Evolutionary conservation across 2,888 invertebrate genomes (phyloP).

Genomic region (Andrena flavipes): DNA sequence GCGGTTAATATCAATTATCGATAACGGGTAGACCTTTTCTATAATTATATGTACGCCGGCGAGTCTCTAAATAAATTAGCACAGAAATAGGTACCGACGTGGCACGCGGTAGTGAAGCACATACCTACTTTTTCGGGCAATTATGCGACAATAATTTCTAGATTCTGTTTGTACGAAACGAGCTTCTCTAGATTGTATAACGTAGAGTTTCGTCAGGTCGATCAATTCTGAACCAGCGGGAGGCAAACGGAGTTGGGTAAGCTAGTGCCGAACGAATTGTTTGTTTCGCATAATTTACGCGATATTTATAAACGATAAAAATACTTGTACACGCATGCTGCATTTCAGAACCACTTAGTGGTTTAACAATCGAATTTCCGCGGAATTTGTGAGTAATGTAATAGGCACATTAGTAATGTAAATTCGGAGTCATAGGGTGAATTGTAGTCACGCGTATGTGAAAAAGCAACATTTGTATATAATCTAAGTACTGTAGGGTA

Average conservation of each 20-base stretch:
- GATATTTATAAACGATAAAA: not conserved
- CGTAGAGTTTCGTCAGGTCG: no score
- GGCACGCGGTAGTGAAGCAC: not conserved
- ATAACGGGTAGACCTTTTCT: slow-evolving; percentile 44
- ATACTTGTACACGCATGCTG: not conserved
- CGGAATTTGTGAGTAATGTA: slow-evolving; percentile 6
- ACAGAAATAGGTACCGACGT: not conserved
- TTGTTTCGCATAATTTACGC: not conserved
- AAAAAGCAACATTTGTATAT: slow-evolving; percentile 52
- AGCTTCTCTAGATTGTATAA: no score
- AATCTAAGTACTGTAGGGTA: slow-evolving; percentile 45
- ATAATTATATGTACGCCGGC: slow-evolving; percentile 31
- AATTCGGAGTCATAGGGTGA: slow-evolving; percentile 6
- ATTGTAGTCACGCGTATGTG: slow-evolving; percentile 30
- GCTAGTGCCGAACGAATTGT: not conserved
- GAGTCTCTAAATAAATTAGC: slow-evolving; percentile 27
- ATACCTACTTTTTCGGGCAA: not conserved
- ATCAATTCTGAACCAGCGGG: no score
- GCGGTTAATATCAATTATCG: slow-evolving; percentile 43
- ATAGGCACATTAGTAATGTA: slow-evolving; percentile 22
- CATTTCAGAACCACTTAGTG: not conserved
- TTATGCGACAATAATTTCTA: not conserved
- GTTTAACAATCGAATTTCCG: not conserved
- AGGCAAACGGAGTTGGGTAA: no score
- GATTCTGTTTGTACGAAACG: no score